A percentile compares a stretch with the other conserved stretches of the same genome.
phyloP scores from a whole-genome alignment of 1,140 invertebrate species.

The Drosophila jambulina region DNA sequence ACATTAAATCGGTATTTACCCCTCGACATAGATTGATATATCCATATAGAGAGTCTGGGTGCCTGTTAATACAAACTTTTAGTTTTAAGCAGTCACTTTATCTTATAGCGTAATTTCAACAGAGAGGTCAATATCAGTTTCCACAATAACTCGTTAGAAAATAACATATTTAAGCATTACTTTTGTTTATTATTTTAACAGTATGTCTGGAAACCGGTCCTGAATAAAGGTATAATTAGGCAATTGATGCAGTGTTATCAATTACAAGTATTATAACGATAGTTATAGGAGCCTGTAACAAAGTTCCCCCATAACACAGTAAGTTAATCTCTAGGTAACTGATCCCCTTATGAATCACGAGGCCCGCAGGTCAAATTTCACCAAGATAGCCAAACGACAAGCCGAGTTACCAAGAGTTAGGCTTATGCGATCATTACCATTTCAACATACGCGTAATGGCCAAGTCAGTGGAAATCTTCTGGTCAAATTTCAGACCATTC shows the following conservation, averaged over 20 bases:
- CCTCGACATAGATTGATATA: too few relatives aligned
- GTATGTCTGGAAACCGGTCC: not conserved
- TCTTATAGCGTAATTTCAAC: too few relatives aligned
- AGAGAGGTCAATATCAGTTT: too few relatives aligned
- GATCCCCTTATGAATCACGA: not conserved
- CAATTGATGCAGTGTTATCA: not conserved
- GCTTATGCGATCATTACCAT: conserved; percentile 9
- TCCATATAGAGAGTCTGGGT: too few relatives aligned
- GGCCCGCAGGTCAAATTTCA: conserved; percentile 9
- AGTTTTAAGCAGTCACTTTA: too few relatives aligned
- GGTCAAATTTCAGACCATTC: conserved; percentile 27
- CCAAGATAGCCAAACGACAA: not conserved
- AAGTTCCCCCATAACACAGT: not conserved
- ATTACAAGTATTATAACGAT: not conserved
- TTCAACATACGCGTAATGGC: conserved; percentile 3
- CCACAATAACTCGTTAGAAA: not conserved
- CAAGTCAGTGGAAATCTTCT: conserved; percentile 10
- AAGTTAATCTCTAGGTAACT: conserved; percentile 2
- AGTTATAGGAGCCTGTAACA: not conserved
- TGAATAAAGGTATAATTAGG: not conserved
- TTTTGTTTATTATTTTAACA: too few relatives aligned
- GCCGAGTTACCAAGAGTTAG: conserved; percentile 8
- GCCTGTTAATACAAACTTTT: too few relatives aligned
- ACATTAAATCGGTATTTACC: too few relatives aligned
- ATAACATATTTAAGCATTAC: not conserved